Conservation (phyloP, 2,113 vertebrate genomes). For the Takifugu bimaculatus region DNA sequence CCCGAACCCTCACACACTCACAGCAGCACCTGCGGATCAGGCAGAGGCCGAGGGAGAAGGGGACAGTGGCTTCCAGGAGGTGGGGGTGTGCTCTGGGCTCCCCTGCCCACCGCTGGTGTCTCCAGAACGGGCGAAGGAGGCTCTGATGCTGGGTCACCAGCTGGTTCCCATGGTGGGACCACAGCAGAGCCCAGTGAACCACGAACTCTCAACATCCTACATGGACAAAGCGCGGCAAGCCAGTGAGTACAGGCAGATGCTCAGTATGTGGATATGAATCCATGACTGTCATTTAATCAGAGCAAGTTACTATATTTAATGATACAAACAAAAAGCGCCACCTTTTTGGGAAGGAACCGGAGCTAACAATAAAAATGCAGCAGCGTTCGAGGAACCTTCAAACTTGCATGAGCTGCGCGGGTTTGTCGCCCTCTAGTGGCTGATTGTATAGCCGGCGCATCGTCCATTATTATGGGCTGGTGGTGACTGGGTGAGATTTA, state of each 20-base stretch:
- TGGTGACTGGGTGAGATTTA: slow-evolving; percentile 33
- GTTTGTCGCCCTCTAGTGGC: slow-evolving; percentile 46
- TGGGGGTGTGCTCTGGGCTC: slow-evolving; percentile 34
- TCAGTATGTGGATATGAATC: no score
- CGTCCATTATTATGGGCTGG: slow-evolving; percentile 9
- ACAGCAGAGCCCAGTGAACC: slow-evolving; percentile 83
- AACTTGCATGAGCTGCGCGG: not conserved
- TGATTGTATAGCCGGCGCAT: slow-evolving; percentile 2
- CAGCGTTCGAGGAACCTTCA: no score
- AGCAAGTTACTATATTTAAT: no score
- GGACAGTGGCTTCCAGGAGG: slow-evolving; percentile 78
- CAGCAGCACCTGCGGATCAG: slow-evolving; percentile 62
- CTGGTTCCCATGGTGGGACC: slow-evolving; percentile 97
- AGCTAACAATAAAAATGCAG: no score
- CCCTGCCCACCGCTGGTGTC: slow-evolving; percentile 70
- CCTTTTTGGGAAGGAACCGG: no score
- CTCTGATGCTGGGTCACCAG: slow-evolving; percentile 76
- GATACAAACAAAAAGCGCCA: no score
- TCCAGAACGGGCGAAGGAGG: slow-evolving; percentile 79
- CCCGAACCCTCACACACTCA: slow-evolving; percentile 72
- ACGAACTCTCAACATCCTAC: slow-evolving; percentile 90
- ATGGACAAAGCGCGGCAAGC: slow-evolving; percentile 93
- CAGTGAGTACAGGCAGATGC: slow-evolving; percentile 79
- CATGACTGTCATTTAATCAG: no score
- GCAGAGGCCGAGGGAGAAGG: slow-evolving; percentile 65